Base-by-base conservation (phyloP, 1,140 invertebrate genomes). In the Panagrolaimus sp. region DNA sequence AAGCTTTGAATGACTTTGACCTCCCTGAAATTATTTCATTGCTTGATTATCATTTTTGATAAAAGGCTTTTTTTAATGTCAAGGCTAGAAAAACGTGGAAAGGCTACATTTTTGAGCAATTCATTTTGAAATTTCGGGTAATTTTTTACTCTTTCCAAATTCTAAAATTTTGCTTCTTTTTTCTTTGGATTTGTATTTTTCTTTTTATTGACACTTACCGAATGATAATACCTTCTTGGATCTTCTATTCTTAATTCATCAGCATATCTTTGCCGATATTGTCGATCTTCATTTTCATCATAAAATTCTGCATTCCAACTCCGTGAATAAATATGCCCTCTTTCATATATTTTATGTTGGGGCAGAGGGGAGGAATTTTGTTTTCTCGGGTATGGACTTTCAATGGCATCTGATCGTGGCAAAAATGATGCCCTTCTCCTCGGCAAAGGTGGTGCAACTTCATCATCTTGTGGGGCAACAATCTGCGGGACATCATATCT, bases 211-310 rank as follows among this genome's bases (percentile, higher is more conserved):
- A 25, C 20, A n/a, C 51, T 57, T 27, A 57, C 51, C 51, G 51
- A 57, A 20, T 57, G 51, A 27, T 57, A 57, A 57, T 57, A 57
- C n/a, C 51, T 13, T 16, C 51, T 57, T 57, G 51, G 51, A 27
- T 57, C 51, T 27, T 57, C 51, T 11, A 57, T 27, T 16, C 51
- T 57, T 27, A 57, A 16, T 16, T 57, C 51, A 11, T 57, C 27
- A 20, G 51, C 51, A 57, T 57, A 57, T 27, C 51, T 57, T 27
- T 20, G 20, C 27, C 27, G 51, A 57, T 57, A 57, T 27, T 27
- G 20, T 25, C 27, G 20, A 25, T 57, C 20, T 20, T 57, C 51
- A 20, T 57, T 57, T 57, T 27, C 51, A 27, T 25, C 27, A 27
- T 25, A 27, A 57, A 25, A 57, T 20, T 57, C 51, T 27, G 51